Conservation (phyloP, 2,888 invertebrate species). For the Metacarcinus magister region DNA sequence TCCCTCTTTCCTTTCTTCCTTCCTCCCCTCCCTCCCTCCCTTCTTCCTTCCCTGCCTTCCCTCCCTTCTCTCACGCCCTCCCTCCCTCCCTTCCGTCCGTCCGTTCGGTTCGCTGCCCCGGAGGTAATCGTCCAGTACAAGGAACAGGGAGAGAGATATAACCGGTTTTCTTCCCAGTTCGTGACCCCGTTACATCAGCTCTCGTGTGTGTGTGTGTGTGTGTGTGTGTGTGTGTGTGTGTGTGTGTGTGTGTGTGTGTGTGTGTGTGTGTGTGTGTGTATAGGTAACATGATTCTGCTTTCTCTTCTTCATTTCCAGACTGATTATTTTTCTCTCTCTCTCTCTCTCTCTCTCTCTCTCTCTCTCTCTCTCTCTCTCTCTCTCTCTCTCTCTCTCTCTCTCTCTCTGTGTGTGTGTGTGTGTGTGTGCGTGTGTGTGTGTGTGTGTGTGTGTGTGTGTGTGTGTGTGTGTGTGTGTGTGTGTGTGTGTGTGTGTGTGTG, state of each 20-base stretch:
- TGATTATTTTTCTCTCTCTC: neutral
- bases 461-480: neutral
- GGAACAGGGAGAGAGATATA: neutral
- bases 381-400: slow-evolving; percentile 2
- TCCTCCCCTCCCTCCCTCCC: neutral
- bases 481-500: neutral
- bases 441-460: too few species aligned
- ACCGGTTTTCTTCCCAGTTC: neutral
- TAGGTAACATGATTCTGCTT: neutral
- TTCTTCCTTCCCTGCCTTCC: neutral
- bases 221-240: slow-evolving; percentile 31
- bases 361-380: slow-evolving; percentile 10
- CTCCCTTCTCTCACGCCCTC: neutral
- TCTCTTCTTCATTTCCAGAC: neutral
- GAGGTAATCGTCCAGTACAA: neutral
- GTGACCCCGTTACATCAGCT: neutral
- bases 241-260: slow-evolving; percentile 48
- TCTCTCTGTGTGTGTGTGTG: neutral
- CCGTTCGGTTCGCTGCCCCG: neutral
- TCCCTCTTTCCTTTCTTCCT: neutral
- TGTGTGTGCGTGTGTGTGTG: too few species aligned
- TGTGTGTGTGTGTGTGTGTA: slow-evolving; percentile 29
- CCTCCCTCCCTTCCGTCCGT: neutral
- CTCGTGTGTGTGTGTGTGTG: slow-evolving; percentile 4
- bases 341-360: slow-evolving; percentile 48